Conservation (phyloP, 30 jellyfish, hydroid and myxozoan species). For the Turritopsis rubra region DNA sequence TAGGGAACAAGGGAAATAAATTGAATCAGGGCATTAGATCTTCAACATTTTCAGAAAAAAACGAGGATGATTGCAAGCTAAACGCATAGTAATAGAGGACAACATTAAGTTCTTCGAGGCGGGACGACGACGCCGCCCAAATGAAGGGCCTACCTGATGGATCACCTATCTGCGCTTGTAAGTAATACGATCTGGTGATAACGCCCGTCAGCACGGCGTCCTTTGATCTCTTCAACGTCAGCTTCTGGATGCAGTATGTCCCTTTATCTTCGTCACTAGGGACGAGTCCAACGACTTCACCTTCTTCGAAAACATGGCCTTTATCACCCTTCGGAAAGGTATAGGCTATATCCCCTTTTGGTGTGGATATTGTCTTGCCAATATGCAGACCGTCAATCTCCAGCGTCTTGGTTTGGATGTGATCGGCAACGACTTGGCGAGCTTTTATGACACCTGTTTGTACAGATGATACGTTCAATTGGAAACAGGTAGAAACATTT, state of each 20-base stretch:
- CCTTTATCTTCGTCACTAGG: neutral
- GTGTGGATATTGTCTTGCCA: constrained; percentile 21
- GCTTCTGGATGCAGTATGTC: constrained; percentile 12
- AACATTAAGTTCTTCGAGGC: neutral
- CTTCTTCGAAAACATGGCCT: constrained; percentile 31
- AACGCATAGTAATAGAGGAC: neutral
- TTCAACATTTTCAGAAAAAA: neutral
- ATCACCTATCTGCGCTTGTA: constrained; percentile 57
- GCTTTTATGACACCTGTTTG: neutral
- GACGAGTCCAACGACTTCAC: constrained; percentile 45
- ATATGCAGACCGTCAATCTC: constrained; percentile 23
- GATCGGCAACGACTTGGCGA: constrained; percentile 17
- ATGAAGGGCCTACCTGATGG: constrained; percentile 23
- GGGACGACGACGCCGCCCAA: too few species aligned
- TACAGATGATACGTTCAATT: neutral
- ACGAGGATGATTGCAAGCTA: neutral
- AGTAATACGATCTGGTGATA: constrained; percentile 58
- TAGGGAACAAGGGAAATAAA: too few species aligned
- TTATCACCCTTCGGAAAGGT: constrained; percentile 15
- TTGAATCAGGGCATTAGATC: too few species aligned
- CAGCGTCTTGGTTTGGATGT: constrained; percentile 17
- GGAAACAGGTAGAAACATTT: too few species aligned
- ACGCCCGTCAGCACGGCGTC: constrained; percentile 49
- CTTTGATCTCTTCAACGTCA: constrained; percentile 16
- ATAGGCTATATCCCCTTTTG: constrained; percentile 52